Evolutionary conservation across 2,888 invertebrate species (phyloP).

Genomic region (Leistus spinibarbis): DNA sequence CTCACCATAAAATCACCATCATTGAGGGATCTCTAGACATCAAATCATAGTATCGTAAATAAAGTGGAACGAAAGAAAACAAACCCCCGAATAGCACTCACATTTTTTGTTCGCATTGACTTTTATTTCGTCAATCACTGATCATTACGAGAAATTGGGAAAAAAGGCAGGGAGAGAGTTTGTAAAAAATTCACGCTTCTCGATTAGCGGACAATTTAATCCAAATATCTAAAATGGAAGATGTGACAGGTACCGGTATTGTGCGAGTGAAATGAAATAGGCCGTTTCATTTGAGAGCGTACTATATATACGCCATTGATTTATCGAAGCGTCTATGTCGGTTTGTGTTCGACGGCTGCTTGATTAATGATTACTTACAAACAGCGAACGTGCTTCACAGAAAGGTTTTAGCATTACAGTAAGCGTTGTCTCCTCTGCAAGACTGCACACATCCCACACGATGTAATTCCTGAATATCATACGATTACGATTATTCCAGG

Average conservation of each 20-base stretch:
- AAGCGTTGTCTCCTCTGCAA: neutral
- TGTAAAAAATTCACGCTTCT: neutral
- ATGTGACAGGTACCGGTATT: neutral
- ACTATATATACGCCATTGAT: slow-evolving; percentile 21
- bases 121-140: neutral
- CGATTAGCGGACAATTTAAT: neutral
- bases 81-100: neutral
- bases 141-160: neutral
- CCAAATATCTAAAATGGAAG: neutral
- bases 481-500: no score
- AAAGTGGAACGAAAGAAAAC: neutral
- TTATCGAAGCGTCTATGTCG: slow-evolving; percentile 18
- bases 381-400: neutral
- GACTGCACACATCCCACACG: neutral
- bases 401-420: neutral
- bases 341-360: neutral
- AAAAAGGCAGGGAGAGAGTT: neutral
- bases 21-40: neutral
- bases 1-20: neutral
- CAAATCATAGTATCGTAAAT: neutral
- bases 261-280: slow-evolving; percentile 17
- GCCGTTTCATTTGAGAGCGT: slow-evolving; percentile 30
- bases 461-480: neutral
- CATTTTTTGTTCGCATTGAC: neutral
- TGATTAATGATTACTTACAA: neutral